phyloP scores from a whole-genome alignment of 2,888 invertebrate species.

The Gasteruption jaculator region DNA sequence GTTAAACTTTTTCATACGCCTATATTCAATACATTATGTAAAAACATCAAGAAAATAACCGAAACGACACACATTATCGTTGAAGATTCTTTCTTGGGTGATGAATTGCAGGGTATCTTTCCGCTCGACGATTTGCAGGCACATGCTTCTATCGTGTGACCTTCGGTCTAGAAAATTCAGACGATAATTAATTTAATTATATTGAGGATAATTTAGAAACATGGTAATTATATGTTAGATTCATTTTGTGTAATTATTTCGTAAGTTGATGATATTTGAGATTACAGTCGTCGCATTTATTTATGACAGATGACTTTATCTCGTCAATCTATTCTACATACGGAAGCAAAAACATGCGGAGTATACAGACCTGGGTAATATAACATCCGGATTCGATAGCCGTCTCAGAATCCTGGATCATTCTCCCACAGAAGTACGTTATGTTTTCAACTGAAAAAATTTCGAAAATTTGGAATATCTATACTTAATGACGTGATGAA shows the following conservation, averaged over 20 bases:
- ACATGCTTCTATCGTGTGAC: conserved; percentile 34
- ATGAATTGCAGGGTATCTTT: conserved; percentile 38
- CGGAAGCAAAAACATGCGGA: too few relatives aligned
- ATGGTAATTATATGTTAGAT: conserved; percentile 1
- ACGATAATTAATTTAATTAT: conserved; percentile 2
- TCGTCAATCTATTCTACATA: too few relatives aligned
- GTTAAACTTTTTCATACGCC: too few relatives aligned
- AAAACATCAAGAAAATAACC: conserved; percentile 10
- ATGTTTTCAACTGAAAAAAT: conserved; percentile 33
- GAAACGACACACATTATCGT: too few relatives aligned
- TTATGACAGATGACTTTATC: too few relatives aligned
- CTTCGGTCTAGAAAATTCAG: conserved; percentile 30
- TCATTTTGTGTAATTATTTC: too few relatives aligned
- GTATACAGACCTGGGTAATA: conserved; percentile 31
- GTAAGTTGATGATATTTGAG: too few relatives aligned
- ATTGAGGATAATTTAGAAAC: not conserved
- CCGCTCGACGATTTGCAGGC: conserved; percentile 31
- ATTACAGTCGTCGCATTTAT: too few relatives aligned
- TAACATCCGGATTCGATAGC: conserved; percentile 37
- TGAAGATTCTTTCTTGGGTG: conserved; percentile 17
- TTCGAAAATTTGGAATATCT: not conserved
- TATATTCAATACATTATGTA: conserved; percentile 1
- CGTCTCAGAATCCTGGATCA: conserved; percentile 30
- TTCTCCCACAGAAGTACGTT: conserved; percentile 42
- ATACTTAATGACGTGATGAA: not conserved